Conservation (phyloP, 2,888 invertebrate species). For the Chrysolina haemoptera region DNA sequence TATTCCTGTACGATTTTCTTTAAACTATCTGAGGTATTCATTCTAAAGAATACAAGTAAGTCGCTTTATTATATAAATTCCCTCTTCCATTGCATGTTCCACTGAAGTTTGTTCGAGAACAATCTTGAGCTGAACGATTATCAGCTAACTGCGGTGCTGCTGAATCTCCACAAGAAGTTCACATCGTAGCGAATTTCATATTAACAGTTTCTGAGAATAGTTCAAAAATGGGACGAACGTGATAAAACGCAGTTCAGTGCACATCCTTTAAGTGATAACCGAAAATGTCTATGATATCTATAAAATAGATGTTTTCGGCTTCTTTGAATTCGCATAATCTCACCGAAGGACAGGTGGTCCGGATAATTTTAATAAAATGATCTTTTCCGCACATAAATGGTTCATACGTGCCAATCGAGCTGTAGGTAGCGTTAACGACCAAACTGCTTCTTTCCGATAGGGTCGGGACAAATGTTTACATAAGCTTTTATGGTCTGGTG, state of each 20-base stretch:
- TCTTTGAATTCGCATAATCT: not conserved
- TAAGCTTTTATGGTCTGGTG: not conserved
- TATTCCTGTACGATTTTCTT: too few relatives aligned
- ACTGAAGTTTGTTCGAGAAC: too few relatives aligned
- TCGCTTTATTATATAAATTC: too few relatives aligned
- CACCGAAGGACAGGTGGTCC: not conserved
- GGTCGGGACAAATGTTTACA: not conserved
- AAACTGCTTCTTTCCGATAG: not conserved
- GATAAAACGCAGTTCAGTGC: not conserved
- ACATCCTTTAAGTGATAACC: not conserved
- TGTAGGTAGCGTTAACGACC: not conserved
- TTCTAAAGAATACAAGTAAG: too few relatives aligned
- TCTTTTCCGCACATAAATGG: not conserved
- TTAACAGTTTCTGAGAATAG: not conserved
- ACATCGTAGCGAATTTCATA: not conserved
- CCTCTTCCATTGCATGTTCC: too few relatives aligned
- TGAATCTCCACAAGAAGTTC: too few relatives aligned
- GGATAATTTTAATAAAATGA: not conserved
- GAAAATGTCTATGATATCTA: not conserved
- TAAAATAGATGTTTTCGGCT: not conserved
- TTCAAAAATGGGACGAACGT: constrained; percentile 1
- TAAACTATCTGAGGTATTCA: too few relatives aligned
- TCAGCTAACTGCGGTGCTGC: too few relatives aligned
- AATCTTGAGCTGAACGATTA: too few relatives aligned
- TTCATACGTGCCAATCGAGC: constrained; percentile 8